Conservation (phyloP, 2,113 vertebrate genomes). For the Pterocles orientalis region DNA sequence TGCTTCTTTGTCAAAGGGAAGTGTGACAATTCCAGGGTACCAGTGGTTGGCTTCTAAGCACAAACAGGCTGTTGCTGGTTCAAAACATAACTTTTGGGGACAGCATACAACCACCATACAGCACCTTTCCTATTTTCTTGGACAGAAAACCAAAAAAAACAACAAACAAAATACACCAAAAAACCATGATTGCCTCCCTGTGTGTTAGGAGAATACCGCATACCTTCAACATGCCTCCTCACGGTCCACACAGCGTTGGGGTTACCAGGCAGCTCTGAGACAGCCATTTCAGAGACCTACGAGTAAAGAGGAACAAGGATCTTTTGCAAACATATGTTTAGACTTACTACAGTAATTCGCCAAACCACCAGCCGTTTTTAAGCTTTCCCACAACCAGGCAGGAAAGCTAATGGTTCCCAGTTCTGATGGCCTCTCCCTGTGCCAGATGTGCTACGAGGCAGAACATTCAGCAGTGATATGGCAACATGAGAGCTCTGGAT, state of each 20-base stretch:
- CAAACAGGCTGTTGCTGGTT: not conserved
- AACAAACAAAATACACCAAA: not conserved
- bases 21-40: not conserved
- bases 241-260: conserved; percentile 99
- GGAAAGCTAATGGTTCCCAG: not conserved
- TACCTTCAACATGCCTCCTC: conserved; percentile 96
- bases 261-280: conserved; percentile 98
- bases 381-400: not conserved
- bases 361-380: not conserved
- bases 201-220: not conserved
- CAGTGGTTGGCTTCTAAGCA: not conserved
- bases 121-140: not conserved
- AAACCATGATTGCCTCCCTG: not conserved
- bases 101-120: not conserved
- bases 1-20: not conserved
- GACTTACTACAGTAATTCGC: not conserved
- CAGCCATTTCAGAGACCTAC: conserved; percentile 98
- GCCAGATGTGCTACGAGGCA: not conserved
- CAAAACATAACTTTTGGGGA: not conserved
- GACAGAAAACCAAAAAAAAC: not conserved
- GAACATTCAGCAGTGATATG: not conserved
- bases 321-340: conserved; percentile 1
- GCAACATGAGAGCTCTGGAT: not conserved
- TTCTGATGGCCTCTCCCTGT: not conserved
- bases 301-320: conserved; percentile 19